phyloP scores from a whole-genome alignment of 2,113 vertebrate species.

The Amazona vittata region DNA sequence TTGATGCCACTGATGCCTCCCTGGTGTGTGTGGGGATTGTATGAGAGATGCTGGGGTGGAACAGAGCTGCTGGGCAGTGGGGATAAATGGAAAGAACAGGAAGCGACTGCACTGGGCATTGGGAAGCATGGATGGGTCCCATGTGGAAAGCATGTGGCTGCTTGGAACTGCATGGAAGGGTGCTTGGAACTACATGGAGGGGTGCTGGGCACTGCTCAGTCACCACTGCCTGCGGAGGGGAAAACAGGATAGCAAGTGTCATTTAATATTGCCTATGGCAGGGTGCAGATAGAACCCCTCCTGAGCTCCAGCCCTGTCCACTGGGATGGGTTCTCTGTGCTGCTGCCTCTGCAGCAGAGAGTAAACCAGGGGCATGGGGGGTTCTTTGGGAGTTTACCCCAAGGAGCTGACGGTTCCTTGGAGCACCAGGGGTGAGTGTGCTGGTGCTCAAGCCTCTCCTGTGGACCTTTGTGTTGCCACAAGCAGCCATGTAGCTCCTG shows the following conservation, averaged over 20 bases:
- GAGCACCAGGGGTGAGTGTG: accelerated
- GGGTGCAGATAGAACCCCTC: not conserved
- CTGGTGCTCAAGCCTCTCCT: not conserved
- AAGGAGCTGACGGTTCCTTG: not conserved
- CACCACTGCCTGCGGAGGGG: not conserved
- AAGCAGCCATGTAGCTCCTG: not conserved
- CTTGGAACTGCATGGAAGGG: not conserved
- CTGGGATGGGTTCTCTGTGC: not conserved
- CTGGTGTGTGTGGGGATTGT: accelerated
- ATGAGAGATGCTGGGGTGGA: not conserved
- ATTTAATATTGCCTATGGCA: not conserved
- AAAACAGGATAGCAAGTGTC: accelerated
- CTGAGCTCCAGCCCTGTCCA: not conserved
- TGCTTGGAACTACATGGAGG: not conserved
- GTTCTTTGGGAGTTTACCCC: not conserved
- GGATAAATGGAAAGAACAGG: not conserved
- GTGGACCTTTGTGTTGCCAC: not conserved
- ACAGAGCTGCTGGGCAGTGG: not conserved
- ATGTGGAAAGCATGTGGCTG: accelerated
- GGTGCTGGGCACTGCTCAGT: not conserved
- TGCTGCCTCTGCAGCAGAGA: not conserved
- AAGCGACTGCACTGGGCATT: accelerated
- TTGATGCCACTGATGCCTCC: not conserved
- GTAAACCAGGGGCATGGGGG: not conserved
- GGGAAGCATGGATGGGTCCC: not conserved